Evolutionary conservation across 1,140 invertebrate species (phyloP), one percentile per base, ranked within the genome.

Genomic region (Yoshiicerus persimilis): DNA sequence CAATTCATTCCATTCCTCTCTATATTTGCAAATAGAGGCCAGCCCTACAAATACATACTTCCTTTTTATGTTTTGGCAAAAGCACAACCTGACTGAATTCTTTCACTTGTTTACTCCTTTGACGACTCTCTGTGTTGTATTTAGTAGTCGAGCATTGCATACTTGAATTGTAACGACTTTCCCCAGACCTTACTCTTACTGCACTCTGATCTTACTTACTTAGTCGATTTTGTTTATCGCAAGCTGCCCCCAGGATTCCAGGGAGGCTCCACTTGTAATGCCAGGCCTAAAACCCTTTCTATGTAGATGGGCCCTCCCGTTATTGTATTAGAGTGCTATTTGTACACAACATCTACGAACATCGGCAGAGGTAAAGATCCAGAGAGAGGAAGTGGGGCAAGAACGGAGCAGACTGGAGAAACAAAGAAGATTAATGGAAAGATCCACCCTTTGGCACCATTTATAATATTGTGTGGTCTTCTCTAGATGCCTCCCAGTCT

Each of bases 371-470:
- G 47, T 56, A 56, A 56, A n/a, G 16, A 4, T 1, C 41, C n/a
- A 11, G 16, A n/a, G 5, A 56, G 13, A n/a, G 47, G 16, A 47
- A 20, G 64, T 70, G 23, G 64, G 64, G 64, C 64, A 70, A 70
- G 13, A 11, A 6, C 13, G 9, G 27, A 70, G 10, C 2, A 80
- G 34, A 34, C 34, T 80, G 32, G n/a, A 32, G 32, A 80, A 70
- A 80, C 75, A 80, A 80, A 36, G 16, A 80, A 80, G 75, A 80
- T 80, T 80, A 80, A 80, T 80, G 75, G 75, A 80, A 80, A 80
- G 30, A 36, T 80, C 23, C 75, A 80, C 75, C 30, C 75, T 80
- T 80, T 34, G 75, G 30, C 75, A 80, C 75, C 75, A 80, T 80
- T 80, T 38, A 80, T 80, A 80, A 80, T 34, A n/a, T 32, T 80